Conservation (phyloP, 2,797 vertebrate species). For the Neopelma chrysocephalum region DNA sequence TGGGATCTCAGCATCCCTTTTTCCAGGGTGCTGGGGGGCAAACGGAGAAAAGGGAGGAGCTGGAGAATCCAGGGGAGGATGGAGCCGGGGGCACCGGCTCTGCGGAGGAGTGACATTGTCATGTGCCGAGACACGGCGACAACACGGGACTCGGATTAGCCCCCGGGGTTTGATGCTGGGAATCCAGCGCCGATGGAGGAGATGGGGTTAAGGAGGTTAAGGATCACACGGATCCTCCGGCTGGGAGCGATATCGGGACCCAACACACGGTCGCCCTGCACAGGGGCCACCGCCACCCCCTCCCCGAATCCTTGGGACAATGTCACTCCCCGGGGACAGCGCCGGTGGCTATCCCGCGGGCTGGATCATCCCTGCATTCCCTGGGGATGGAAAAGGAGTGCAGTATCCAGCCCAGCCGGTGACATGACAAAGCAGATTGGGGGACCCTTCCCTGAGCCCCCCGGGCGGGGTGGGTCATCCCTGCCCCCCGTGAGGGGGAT, state of each 20-base stretch:
- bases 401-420: fast-evolving
- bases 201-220: conserved; percentile 37
- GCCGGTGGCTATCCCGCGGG: fast-evolving
- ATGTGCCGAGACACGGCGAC: neutral
- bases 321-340: neutral
- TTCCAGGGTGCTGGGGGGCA: neutral
- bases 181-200: neutral
- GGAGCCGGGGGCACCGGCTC: neutral
- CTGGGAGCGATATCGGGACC: neutral
- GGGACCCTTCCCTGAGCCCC: neutral
- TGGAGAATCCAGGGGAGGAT: neutral
- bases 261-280: neutral
- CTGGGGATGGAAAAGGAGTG: neutral
- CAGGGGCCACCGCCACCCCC: neutral
- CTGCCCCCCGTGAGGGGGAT: fast-evolving
- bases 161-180: neutral
- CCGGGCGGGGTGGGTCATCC: fast-evolving
- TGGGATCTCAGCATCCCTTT: neutral
- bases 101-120: neutral
- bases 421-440: fast-evolving
- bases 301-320: neutral
- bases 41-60: fast-evolving
- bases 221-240: neutral
- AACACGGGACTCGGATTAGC: neutral
- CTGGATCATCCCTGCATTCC: neutral